Base-by-base conservation (phyloP, 2,888 invertebrate species). In the Drosophila nr. perissopoda region DNA sequence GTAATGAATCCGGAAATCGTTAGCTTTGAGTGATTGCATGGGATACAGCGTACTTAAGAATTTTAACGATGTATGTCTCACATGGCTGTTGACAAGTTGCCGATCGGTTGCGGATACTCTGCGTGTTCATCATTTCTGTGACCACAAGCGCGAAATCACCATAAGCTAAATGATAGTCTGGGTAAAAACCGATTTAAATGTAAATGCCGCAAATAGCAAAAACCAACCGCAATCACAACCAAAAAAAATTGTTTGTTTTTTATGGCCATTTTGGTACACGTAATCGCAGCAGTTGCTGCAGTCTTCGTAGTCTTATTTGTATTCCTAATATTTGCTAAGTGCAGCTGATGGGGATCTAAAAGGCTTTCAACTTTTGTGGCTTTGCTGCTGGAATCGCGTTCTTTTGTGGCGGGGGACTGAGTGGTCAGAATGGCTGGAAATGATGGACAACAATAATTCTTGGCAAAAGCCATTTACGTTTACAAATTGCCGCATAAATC, bases 381-480 rank as follows among this genome's bases (percentile, higher is more conserved):
- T 58, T 34, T 67, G 65, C 54, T 46, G 38, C 62, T 54, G 67
- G 33, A 57, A 69, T 49, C 54, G 62, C 70, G 79, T 79, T 74
- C 70, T 36, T 69, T 64, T 58, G 58, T 46, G 13, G 2, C 11
- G 40, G 53, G 42, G 42, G 79, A 56, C 54, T 42, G 36, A 16
- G 57, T 65, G 61, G 59, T 21, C 64, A 27, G 69, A 49, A 61
- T 29, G 46, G 48, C 70, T 72, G 69, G 67, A 76, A 88, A 84
- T 89, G 87, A 87, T 89, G 88, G 88, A 87, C 89, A 87, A 82
- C 89, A 87, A 87, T 87, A 87, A 81, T 87, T 89, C 86, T 87
- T 86, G 89, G 88, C 89, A 88, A 89, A 88, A 89, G 79, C 89
- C 87, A 89, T 87, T 87, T 87, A 89, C 89, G 89, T 89, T 88